Conservation (phyloP, 2,797 vertebrate species). For the Dallia pectoralis region DNA sequence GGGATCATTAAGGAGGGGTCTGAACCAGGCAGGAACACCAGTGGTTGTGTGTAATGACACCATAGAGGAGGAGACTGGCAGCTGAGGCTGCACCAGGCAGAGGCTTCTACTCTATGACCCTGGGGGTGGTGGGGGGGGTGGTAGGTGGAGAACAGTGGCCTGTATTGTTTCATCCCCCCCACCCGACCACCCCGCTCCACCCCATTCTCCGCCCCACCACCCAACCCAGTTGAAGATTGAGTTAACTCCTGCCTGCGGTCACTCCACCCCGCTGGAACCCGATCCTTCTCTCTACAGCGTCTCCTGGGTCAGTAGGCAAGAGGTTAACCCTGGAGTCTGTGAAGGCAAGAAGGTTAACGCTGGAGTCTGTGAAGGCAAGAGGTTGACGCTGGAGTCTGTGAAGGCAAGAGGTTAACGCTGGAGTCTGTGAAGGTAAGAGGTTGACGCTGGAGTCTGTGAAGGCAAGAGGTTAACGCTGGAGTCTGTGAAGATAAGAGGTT, state of each 20-base stretch:
- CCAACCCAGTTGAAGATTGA: conserved; percentile 68
- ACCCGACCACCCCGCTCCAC: conserved; percentile 8
- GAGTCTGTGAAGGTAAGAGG: no score
- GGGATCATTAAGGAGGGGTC: conserved; percentile 63
- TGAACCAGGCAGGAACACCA: conserved; percentile 54
- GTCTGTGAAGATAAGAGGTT: no score
- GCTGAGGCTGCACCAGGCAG: conserved; percentile 72
- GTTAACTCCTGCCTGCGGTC: conserved; percentile 73
- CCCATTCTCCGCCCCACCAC: conserved; percentile 53
- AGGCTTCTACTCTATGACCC: conserved; percentile 60
- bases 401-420: no score
- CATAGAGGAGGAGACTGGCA: conserved; percentile 57
- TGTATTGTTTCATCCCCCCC: conserved; percentile 63
- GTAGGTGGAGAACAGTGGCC: conserved; percentile 70
- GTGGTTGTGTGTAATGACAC: conserved; percentile 54
- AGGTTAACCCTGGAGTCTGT: no score
- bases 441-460: no score
- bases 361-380: no score
- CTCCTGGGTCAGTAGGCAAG: conserved; percentile 40
- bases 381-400: no score
- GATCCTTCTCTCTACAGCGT: conserved; percentile 46
- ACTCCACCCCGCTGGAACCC: conserved; percentile 66
- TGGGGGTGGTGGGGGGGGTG: conserved; percentile 64
- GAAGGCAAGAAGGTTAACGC: no score
- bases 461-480: no score